A percentile compares a stretch with the other conserved stretches of the same genome.
phyloP scores from a whole-genome alignment of 2,113 vertebrate species.

The Mus musculus region GRCm39 chr9:40492001-40492500 shows the following conservation, averaged over 20 bases:
- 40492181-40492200: not conserved
- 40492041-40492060: not conserved
- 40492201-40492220: not conserved
- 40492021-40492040: not conserved
- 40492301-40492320: too few relatives aligned
- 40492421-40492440: not conserved
- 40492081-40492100: not conserved
- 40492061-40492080: not conserved
- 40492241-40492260: too few relatives aligned
- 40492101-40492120: not conserved
- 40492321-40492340: too few relatives aligned
- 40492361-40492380: too few relatives aligned
- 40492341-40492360: too few relatives aligned
- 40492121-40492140: not conserved
- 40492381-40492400: too few relatives aligned
- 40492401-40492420: not conserved
- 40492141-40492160: not conserved
- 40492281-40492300: too few relatives aligned
- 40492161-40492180: not conserved
- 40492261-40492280: too few relatives aligned
- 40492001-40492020: not conserved
- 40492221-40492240: not conserved
- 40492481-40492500: not conserved
- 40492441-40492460: not conserved
- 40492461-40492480: not conserved